Percentiles rank a stretch among this genome's conserved stretches.
Evolutionary conservation across 2,888 invertebrate genomes (phyloP).

Genomic region (Nomada flava): DNA sequence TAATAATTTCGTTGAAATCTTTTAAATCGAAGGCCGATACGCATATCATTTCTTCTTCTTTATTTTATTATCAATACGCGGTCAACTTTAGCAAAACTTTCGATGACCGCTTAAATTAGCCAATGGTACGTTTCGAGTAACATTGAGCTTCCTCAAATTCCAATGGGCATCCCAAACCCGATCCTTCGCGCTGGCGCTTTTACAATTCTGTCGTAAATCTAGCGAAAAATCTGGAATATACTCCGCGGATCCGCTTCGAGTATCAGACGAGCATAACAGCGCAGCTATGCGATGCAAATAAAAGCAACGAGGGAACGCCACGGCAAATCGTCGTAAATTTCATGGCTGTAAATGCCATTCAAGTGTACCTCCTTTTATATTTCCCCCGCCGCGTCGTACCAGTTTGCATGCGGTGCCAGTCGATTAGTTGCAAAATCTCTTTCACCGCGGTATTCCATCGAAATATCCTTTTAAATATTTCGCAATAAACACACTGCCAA

Average conservation of each 20-base stretch:
- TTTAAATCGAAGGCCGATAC: no score
- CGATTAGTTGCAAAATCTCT: conserved; percentile 29
- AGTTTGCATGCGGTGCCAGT: conserved; percentile 21
- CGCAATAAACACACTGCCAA: neutral
- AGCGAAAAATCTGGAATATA: conserved; percentile 16
- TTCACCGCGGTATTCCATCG: neutral
- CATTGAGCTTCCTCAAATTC: no score
- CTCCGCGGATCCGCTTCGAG: conserved; percentile 24
- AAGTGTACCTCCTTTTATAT: conserved; percentile 61
- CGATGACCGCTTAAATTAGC: no score
- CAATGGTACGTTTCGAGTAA: no score
- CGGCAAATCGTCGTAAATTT: conserved; percentile 72
- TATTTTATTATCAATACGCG: no score
- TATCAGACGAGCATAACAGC: conserved; percentile 34
- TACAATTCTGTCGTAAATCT: conserved; percentile 12
- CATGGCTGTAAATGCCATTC: conserved; percentile 74
- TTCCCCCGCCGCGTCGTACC: conserved; percentile 24
- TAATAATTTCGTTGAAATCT: no score
- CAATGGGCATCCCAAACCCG: neutral
- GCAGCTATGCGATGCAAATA: conserved; percentile 52
- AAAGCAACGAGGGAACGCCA: conserved; percentile 57
- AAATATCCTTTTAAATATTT: neutral
- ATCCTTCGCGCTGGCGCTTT: neutral
- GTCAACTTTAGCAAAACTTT: no score
- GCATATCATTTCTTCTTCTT: no score